Evolutionary conservation across 2,113 vertebrate genomes (phyloP).

Genomic region (Ornithorhynchus anatinus): DNA sequence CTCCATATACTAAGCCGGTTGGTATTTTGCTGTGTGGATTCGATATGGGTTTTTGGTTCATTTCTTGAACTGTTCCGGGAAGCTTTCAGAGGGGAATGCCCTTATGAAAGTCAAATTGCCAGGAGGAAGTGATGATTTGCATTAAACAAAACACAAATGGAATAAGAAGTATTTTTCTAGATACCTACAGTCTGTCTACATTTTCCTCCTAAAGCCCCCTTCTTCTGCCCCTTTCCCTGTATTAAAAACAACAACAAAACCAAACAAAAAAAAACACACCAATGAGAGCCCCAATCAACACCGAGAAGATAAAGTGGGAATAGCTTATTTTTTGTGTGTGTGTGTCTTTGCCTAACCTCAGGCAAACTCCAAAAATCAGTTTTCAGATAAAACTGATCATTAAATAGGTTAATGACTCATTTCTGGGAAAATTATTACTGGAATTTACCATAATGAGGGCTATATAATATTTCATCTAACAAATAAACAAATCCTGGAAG

Average conservation of each 20-base stretch:
- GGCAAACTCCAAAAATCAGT: not conserved
- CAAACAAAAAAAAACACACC: not conserved
- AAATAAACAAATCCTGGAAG: not conserved
- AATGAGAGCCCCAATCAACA: not conserved
- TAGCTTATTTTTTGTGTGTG: not conserved
- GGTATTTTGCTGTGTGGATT: not conserved
- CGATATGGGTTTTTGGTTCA: not conserved
- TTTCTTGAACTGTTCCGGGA: not conserved
- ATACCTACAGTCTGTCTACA: too few relatives aligned
- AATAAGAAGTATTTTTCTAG: too few relatives aligned
- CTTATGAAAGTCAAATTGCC: not conserved
- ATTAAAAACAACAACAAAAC: not conserved
- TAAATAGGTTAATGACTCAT: not conserved
- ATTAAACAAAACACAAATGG: too few relatives aligned
- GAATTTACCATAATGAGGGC: not conserved
- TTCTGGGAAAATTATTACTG: not conserved
- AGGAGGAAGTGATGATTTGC: not conserved
- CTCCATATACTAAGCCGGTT: not conserved
- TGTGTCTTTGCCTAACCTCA: not conserved
- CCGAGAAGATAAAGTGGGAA: not conserved
- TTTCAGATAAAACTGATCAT: slow-evolving; percentile 12
- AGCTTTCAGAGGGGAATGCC: not conserved
- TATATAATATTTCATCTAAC: not conserved
- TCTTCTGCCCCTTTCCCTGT: not conserved
- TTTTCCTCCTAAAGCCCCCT: too few relatives aligned